phyloP scores from a whole-genome alignment of 2,888 invertebrate genomes.

The Busseola fusca region DNA sequence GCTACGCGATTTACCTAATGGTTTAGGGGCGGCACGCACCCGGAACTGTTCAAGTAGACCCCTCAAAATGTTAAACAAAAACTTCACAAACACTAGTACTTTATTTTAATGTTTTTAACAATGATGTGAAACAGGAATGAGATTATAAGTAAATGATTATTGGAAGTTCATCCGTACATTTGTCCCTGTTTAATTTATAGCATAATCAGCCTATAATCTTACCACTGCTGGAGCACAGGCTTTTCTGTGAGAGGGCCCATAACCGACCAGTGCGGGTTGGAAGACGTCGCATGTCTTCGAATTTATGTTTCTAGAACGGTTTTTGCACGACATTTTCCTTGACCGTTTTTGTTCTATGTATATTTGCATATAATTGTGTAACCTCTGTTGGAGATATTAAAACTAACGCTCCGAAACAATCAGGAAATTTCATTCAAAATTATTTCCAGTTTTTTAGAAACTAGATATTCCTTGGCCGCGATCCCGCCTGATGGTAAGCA shows the following conservation, averaged over 20 bases:
- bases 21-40: background rate
- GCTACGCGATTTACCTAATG: background rate
- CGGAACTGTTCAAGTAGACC: background rate
- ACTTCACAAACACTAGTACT: background rate
- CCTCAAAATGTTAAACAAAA: background rate
- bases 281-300: background rate
- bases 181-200: no score
- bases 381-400: background rate
- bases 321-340: background rate
- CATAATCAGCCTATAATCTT: no score
- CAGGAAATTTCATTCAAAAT: background rate
- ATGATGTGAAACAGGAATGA: no score
- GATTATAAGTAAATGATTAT: no score
- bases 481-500: no score
- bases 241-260: background rate
- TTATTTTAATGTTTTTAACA: no score
- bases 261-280: background rate
- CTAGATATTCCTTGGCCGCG: no score
- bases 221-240: no score
- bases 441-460: slow-evolving; percentile 30
- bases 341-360: background rate
- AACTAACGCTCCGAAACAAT: background rate
- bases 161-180: no score
- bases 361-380: background rate
- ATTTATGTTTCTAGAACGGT: background rate